Percentiles rank a stretch among this genome's conserved stretches.
Conservation (phyloP, 53 echinoderm and acorn worm genomes). For the Pentamera pediparva region DNA sequence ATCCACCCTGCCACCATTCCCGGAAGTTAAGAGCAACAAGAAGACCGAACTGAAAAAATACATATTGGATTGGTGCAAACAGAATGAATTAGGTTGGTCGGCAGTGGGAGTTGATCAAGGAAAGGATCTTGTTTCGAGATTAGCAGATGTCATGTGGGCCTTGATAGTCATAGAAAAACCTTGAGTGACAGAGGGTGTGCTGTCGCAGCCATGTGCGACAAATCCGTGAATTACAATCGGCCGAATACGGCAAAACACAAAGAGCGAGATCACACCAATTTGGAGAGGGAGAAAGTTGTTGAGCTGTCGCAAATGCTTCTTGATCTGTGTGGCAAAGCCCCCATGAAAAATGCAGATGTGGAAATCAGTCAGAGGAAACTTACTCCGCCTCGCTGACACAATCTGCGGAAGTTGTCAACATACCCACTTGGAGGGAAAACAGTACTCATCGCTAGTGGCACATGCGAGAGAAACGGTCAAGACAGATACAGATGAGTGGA, state of each 20-base stretch:
- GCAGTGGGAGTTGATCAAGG: slow-evolving; percentile 33
- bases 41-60: slow-evolving; percentile 35
- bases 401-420: slow-evolving; percentile 34
- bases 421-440: slow-evolving; percentile 20
- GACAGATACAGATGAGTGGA: slow-evolving; percentile 45
- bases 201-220: slow-evolving; percentile 41
- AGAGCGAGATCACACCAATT: background rate
- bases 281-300: slow-evolving; percentile 25
- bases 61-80: slow-evolving; percentile 31
- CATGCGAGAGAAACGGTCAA: slow-evolving; percentile 24
- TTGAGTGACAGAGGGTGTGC: slow-evolving; percentile 18
- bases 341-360: slow-evolving; percentile 15
- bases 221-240: slow-evolving; percentile 28
- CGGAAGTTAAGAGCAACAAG: background rate
- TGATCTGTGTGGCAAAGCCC: slow-evolving; percentile 18
- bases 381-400: slow-evolving; percentile 35
- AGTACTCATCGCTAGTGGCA: background rate
- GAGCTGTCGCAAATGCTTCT: background rate
- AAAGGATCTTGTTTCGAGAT: slow-evolving; percentile 25
- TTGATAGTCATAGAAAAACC: slow-evolving; percentile 36
- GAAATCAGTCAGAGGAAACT: slow-evolving; percentile 26
- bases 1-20: slow-evolving; percentile 16
- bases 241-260: slow-evolving; percentile 39
- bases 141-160: slow-evolving; percentile 34
- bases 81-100: slow-evolving; percentile 44